Evolutionary conservation across 2,113 vertebrate species (phyloP).

Genomic region (Epinephelus moara): DNA sequence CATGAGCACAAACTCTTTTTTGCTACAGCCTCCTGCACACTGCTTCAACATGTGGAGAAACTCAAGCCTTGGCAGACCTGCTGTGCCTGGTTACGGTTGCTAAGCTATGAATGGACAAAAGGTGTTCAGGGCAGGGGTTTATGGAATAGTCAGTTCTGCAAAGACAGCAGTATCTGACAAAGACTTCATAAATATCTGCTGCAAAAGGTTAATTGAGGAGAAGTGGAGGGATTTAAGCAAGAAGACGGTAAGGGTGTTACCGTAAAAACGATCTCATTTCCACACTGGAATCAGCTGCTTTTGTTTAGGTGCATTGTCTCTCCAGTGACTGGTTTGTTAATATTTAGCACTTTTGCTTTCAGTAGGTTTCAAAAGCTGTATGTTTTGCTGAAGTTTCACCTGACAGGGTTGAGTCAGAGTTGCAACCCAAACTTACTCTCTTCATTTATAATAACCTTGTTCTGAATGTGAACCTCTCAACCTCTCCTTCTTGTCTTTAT

Average conservation of each 20-base stretch:
- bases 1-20: neutral
- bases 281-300: neutral
- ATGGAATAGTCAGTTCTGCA: neutral
- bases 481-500: slow-evolving; percentile 44
- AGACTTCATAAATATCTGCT: neutral
- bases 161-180: slow-evolving; percentile 7
- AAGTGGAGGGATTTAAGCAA: neutral
- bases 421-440: slow-evolving; percentile 13
- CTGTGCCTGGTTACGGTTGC: neutral
- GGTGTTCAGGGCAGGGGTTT: neutral
- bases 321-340: neutral
- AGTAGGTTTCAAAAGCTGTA: neutral
- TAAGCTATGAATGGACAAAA: neutral
- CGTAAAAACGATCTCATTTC: slow-evolving; percentile 1
- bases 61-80: neutral
- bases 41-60: too few relatives aligned
- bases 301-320: neutral
- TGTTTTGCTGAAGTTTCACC: neutral
- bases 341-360: neutral
- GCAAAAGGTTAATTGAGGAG: neutral
- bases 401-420: neutral
- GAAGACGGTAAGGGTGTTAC: neutral
- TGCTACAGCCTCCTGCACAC: neutral
- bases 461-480: slow-evolving; percentile 30
- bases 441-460: neutral